A percentile compares a stretch with the other conserved stretches of the same genome.
Evolutionary conservation across 2,888 invertebrate species (phyloP).

Genomic region (Schrankia costaestrigalis): DNA sequence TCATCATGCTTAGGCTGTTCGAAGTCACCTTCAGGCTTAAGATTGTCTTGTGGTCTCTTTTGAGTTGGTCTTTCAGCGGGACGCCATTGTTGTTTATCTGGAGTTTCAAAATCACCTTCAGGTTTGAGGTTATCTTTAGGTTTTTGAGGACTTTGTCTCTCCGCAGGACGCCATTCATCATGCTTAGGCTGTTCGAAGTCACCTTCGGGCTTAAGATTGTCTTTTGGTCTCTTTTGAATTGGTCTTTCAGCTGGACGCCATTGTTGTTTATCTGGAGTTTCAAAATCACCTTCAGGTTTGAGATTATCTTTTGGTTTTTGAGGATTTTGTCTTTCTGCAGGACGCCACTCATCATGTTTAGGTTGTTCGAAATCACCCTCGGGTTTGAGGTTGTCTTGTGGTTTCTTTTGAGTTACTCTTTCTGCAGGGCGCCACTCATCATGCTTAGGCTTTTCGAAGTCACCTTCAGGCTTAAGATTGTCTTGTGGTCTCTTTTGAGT

Average conservation of each 20-base stretch:
- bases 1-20: conserved; percentile 58
- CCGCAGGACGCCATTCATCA: conserved; percentile 52
- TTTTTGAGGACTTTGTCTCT: conserved; percentile 48
- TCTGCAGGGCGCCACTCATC: conserved; percentile 71
- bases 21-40: conserved; percentile 58
- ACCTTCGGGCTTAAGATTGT: conserved; percentile 74
- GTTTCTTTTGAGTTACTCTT: conserved; percentile 60
- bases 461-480: conserved; percentile 61
- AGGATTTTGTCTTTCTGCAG: conserved; percentile 71
- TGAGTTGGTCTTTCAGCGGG: conserved; percentile 41
- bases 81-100: conserved; percentile 44
- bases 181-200: conserved; percentile 49
- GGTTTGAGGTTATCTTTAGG: conserved; percentile 56
- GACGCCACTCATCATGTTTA: conserved; percentile 52
- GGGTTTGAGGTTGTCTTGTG: conserved; percentile 69
- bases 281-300: conserved; percentile 80
- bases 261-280: conserved; percentile 52
- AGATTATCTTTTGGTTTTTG: conserved; percentile 81
- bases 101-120: conserved; percentile 65
- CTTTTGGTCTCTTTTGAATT: conserved; percentile 66
- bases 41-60: conserved; percentile 55
- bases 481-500: conserved; percentile 33
- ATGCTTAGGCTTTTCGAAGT: conserved; percentile 57
- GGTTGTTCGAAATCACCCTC: conserved; percentile 41
- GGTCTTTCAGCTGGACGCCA: conserved; percentile 77